Base-by-base conservation (phyloP, 2,888 invertebrate genomes). In the Eristalis intricaria region DNA sequence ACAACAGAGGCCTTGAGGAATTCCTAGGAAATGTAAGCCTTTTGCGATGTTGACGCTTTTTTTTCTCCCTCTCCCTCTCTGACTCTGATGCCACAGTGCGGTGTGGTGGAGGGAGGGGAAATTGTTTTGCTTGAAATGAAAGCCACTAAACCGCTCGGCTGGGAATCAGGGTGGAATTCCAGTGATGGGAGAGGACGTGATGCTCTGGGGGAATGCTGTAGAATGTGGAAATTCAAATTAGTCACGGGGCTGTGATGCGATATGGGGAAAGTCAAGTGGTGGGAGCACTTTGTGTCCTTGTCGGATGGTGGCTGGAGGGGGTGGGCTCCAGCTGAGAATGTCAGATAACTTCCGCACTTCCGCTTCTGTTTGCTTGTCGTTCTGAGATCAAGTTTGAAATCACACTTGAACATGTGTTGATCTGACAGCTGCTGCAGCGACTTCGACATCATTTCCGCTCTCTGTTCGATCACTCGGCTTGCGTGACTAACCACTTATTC, bases 1-100 rank as follows among this genome's bases (percentile, higher is more conserved):
- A 19, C 50, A 50, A 8, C 19, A 19, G 26, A 56, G 56, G 75
- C 75, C 66, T 75, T 75, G 75, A 75, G 66, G 38, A 66, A 60
- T 66, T 75, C 66, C 40, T 75, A 65, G 74, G 65, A 75, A 26
- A 64, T 60, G 60, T 23, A 60, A 60, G 60, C 60, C 60, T 60
- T 60, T 19, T 50, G 1, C 19, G 50, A 50, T n/a, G 50, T 50
- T 50, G 50, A 8, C 19, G 50, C 19, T 43, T 43, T 43, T 43
- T 43, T 0, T 43, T 43, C 32, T 32, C 32, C 32, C 32, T 32
- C 10, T 8, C 32, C 32, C 32, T 43, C 7, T n/a, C 43, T 43
- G 1, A 7, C 5, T 19, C n/a, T n/a, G 43, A 1, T 43, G 43
- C 11, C 5, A 26, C 10, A 23, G 22, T 26, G 26, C 5, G 11